Conservation (phyloP, 2,888 invertebrate species). For the Pteria penguin region DNA sequence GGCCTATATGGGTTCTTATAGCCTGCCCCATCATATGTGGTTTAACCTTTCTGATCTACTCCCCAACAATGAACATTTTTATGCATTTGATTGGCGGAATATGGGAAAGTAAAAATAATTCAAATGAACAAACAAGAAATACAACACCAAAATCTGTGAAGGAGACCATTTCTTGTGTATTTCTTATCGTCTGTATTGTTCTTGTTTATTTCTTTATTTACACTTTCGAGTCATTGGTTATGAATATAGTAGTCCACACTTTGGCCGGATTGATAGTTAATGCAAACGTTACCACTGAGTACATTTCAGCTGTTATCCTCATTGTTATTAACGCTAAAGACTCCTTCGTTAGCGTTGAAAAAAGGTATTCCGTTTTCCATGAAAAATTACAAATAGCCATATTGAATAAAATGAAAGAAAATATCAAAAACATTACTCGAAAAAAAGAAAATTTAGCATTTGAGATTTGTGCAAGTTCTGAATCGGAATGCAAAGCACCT, state of each 20-base stretch:
- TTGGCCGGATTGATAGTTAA: not conserved
- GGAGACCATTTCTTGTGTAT: not conserved
- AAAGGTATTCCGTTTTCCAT: slow-evolving; percentile 7
- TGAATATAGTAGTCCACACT: not conserved
- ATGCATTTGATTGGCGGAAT: not conserved
- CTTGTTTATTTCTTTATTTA: not conserved
- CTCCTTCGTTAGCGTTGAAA: not conserved
- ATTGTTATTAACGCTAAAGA: slow-evolving; percentile 6
- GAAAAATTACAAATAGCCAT: slow-evolving; percentile 9
- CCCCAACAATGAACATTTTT: not conserved
- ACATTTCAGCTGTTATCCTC: slow-evolving; percentile 4
- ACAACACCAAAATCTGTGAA: not conserved
- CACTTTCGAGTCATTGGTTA: not conserved
- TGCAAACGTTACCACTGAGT: not conserved
- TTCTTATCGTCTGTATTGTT: not conserved
- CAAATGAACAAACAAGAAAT: too few species aligned
- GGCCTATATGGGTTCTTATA: slow-evolving; percentile 15
- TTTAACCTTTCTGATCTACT: not conserved
- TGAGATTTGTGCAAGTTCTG: not conserved
- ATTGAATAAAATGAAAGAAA: not conserved
- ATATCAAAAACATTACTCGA: not conserved
- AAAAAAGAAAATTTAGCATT: not conserved
- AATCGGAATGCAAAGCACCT: not conserved
- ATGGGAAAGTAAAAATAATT: not conserved
- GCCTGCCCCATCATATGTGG: not conserved